Evolutionary conservation across 2,113 vertebrate species (phyloP), one percentile per base, ranked within the genome.

Genomic region (Aramus guarauna): DNA sequence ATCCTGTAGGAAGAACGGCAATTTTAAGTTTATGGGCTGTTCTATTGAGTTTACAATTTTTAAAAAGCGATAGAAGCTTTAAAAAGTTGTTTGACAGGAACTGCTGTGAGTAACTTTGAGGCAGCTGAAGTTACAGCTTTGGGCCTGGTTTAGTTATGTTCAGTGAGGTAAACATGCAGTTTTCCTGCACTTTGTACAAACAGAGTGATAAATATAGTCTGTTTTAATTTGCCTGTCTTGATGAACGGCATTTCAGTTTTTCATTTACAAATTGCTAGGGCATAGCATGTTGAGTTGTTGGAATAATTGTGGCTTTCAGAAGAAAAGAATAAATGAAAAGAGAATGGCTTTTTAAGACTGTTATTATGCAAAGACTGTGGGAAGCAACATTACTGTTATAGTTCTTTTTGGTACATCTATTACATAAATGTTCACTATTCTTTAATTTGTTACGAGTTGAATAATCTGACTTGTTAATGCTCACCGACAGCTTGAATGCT

Each of bases 281-380:
- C 86, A 88, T 68, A 58, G 73, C 37, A 0, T 9, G 58, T 39
- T 47, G 81, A 73, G 60, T 53, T 69, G 63, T 34, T 95, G 91
- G 85, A 76, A 85, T 92, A 96, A 96, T 85, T 92, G 92, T 94
- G 92, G 80, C 92, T 91, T 97, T 96, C 76, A 94, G 43, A 71
- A 87, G 78, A 16, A 82, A 56, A 48, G 76, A 36, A 80, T 74
- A 47, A 94, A 77, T 19, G 77, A 73, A 53, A 48, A 88, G 60
- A 82, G 60, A 91, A 80, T 90, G 90, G 80, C 34, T 82, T 91
- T 94, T 90, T 36, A 79, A 85, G 87, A n/a, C 66, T 34, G 76
- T 68, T 52, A 66, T 94, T 94, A 19, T 75, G 63, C 73, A 87
- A 94, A 78, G 93, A 55, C 94, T 75, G 66, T 90, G 86, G 88